Base-by-base conservation (phyloP, 2,113 vertebrate genomes). In the Paraplagusia blochii region DNA sequence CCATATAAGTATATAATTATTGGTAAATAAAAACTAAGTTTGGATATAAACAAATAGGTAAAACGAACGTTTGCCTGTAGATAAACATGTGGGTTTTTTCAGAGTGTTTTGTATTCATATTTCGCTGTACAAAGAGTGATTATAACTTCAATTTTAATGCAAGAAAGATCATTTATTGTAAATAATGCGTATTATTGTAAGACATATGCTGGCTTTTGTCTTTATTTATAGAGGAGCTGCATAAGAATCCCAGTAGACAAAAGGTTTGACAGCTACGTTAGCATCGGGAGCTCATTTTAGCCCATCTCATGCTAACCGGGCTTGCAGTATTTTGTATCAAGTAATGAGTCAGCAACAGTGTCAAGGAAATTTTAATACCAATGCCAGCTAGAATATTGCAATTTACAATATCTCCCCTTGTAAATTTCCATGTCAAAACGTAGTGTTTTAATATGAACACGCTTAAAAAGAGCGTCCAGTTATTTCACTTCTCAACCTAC, bases 221-320 rank as follows among this genome's bases (percentile, higher is more conserved):
- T 79, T 50, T 46, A 51, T 55, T 19, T 12, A 19, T 9, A 34
- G 8, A 1, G 11, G 9, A 5, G 42, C 38, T 58, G 51, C 33
- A 63, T 19, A 2, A 17, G 44, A 29, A 49, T 66, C 42, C 40
- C 13, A 15, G 44, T 18, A 77, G 72, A 85, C 85, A 85, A 84
- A 65, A 56, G 62, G 67, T 83, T 84, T 87, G 78, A 87, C 85
- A 85, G 78, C 70, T 76, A 74, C 5, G 62, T 73, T 81, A 85
- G 83, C 83, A 69, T n/a, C 51, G 22, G 1, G 16, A 53, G 82
- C 82, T 84, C 83, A 51, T 4, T 70, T 40, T 58, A 18, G 53
- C 73, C 46, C 69, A 59, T 9, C 38, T 40, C 10, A 72, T 53
- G 57, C 68, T 64, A 79, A 44, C 34, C 57, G 57, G 9, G 40